These are phyloP conservation scores for Herpailurus yagouaroundi DNA, from an alignment of 2,113 vertebrate genomes.

Conservation along the genomic window DNA sequence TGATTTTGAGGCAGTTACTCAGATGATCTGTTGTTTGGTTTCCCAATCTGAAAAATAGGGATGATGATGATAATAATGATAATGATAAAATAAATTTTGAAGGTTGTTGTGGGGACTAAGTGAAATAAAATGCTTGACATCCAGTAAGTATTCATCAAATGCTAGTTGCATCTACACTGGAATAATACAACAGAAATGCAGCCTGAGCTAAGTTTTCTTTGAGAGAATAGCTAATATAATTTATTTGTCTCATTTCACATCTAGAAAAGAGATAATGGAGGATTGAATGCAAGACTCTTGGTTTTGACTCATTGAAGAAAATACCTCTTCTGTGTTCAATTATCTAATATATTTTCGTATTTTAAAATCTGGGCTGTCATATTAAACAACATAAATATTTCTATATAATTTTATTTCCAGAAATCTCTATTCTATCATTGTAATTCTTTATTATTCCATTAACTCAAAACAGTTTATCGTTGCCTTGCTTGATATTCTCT, in stretches of 20 bases:
- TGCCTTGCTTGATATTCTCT: slow-evolving; percentile 47
- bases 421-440: slow-evolving; percentile 43
- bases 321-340: slow-evolving; percentile 11
- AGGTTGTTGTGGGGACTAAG: not conserved
- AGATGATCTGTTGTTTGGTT: not conserved
- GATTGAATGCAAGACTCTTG: not conserved
- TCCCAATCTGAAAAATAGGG: not conserved
- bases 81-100: not conserved
- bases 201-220: not conserved
- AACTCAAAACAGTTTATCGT: slow-evolving; percentile 57
- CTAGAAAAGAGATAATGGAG: not conserved
- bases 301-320: slow-evolving; percentile 55
- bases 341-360: slow-evolving; percentile 37
- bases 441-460: slow-evolving; percentile 73
- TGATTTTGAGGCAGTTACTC: not conserved
- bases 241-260: not conserved
- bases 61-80: not conserved
- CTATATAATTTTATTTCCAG: slow-evolving; percentile 56
- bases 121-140: not conserved
- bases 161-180: not conserved
- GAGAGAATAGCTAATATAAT: not conserved
- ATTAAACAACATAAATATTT: slow-evolving; percentile 61
- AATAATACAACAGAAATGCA: not conserved
- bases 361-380: slow-evolving; percentile 47
- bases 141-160: not conserved